Evolutionary conservation across 2,113 vertebrate species (phyloP).

Genomic region (Spea multiplicata): DNA sequence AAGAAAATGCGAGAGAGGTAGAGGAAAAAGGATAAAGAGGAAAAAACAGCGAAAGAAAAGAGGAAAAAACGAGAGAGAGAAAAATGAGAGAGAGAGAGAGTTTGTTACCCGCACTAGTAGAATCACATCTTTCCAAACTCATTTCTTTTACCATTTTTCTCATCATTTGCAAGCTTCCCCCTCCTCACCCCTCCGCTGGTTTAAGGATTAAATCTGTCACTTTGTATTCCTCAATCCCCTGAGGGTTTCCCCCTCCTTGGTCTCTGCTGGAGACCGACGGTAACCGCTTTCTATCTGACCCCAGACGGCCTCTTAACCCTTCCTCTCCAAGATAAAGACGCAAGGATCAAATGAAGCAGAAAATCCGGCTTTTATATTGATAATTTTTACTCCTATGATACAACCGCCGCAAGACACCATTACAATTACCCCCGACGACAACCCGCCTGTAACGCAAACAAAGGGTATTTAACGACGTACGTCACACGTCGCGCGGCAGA

Average conservation of each 20-base stretch:
- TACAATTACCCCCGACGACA: too few relatives aligned
- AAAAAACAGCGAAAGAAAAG: too few relatives aligned
- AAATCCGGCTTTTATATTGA: constrained; percentile 20
- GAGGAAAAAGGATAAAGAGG: too few relatives aligned
- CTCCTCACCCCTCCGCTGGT: constrained; percentile 68
- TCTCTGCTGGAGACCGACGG: constrained; percentile 17
- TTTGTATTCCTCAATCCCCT: constrained; percentile 69
- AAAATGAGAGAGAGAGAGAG: constrained; percentile 7
- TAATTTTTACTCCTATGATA: not conserved
- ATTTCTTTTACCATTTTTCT: constrained; percentile 87
- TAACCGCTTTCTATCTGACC: constrained; percentile 41
- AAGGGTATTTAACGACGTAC: too few relatives aligned
- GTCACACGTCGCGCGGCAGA: too few relatives aligned
- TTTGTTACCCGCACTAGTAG: constrained; percentile 9
- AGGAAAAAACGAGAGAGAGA: too few relatives aligned
- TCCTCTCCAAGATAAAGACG: constrained; percentile 34
- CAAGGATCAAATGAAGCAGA: constrained; percentile 48
- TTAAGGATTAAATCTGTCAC: constrained; percentile 69
- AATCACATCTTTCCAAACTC: constrained; percentile 83
- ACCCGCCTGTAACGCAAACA: too few relatives aligned
- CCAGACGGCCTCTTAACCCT: constrained; percentile 48
- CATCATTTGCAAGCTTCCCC: constrained; percentile 61
- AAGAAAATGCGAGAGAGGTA: too few relatives aligned
- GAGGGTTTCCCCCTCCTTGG: constrained; percentile 35
- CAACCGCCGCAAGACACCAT: too few relatives aligned